These are phyloP conservation scores for Nothura maculosa DNA, from an alignment of 2,797 vertebrate genomes.

Conservation along the genomic window DNA sequence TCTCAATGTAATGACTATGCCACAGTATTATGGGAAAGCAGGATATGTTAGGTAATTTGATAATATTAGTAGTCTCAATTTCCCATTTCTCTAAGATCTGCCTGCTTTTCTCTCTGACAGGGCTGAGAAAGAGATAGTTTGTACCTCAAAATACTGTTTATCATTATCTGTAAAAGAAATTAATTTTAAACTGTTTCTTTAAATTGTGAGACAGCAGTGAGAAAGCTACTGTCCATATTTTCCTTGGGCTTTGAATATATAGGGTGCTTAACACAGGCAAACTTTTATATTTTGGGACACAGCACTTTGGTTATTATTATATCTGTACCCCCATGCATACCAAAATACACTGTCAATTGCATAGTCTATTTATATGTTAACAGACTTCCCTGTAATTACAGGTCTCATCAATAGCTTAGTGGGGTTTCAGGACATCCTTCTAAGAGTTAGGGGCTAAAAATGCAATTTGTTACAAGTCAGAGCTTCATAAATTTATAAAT, in stretches of 20 bases:
- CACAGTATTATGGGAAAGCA: not conserved
- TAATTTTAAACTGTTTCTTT: not conserved
- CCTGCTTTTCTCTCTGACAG: not conserved
- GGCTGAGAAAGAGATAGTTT: not conserved
- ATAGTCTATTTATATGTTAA: accelerated
- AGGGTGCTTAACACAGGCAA: not conserved
- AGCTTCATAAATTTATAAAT: not conserved
- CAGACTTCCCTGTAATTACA: not conserved
- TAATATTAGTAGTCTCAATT: not conserved
- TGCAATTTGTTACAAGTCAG: not conserved
- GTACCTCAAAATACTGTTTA: not conserved
- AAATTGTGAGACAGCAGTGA: not conserved
- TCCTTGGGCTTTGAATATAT: not conserved
- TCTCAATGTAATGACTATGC: not conserved
- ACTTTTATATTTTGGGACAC: accelerated
- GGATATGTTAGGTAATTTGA: not conserved
- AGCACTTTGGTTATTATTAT: not conserved
- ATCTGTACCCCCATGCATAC: not conserved
- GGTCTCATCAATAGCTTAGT: not conserved
- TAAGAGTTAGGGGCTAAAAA: not conserved
- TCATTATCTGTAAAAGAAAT: not conserved
- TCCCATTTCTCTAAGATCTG: not conserved
- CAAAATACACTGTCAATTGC: not conserved
- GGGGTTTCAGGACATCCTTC: not conserved
- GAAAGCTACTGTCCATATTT: not conserved